phyloP scores from a whole-genome alignment of 2,888 invertebrate species.

The Dicycla oo region DNA sequence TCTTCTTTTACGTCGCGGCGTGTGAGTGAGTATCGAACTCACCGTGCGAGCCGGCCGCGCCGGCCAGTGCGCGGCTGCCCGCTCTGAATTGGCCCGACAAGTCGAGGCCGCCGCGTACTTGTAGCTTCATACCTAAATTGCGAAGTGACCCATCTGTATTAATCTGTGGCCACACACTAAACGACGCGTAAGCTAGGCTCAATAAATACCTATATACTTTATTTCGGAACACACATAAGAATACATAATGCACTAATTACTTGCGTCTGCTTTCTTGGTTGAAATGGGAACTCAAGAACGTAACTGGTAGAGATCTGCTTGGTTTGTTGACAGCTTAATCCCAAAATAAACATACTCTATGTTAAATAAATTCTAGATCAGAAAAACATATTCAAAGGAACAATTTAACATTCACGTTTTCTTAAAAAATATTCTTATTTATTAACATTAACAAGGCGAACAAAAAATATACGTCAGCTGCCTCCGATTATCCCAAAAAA shows the following conservation, averaged over 20 bases:
- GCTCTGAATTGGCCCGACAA: too few species aligned
- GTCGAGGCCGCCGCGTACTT: too few species aligned
- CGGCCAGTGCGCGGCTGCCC: too few species aligned
- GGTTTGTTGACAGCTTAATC: neutral
- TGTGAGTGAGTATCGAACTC: too few species aligned
- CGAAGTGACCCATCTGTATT: too few species aligned
- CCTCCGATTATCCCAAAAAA: constrained; percentile 57
- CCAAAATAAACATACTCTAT: neutral
- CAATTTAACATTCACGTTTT: constrained; percentile 1
- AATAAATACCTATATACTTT: too few species aligned
- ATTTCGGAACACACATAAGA: too few species aligned
- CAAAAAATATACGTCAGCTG: constrained; percentile 62
- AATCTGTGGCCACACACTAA: neutral
- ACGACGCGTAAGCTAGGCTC: neutral
- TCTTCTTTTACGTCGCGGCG: too few species aligned
- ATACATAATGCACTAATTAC: too few species aligned
- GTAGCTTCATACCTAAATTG: too few species aligned
- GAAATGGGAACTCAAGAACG: neutral
- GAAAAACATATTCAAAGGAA: constrained; percentile 1
- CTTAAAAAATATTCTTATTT: constrained; percentile 33
- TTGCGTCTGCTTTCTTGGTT: too few species aligned
- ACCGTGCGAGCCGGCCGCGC: too few species aligned
- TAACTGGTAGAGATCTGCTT: neutral
- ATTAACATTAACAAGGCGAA: constrained; percentile 41
- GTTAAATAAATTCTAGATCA: neutral